phyloP scores from a whole-genome alignment of 64 coral and sea anemone genomes.

The Actinia tenebrosa region DNA sequence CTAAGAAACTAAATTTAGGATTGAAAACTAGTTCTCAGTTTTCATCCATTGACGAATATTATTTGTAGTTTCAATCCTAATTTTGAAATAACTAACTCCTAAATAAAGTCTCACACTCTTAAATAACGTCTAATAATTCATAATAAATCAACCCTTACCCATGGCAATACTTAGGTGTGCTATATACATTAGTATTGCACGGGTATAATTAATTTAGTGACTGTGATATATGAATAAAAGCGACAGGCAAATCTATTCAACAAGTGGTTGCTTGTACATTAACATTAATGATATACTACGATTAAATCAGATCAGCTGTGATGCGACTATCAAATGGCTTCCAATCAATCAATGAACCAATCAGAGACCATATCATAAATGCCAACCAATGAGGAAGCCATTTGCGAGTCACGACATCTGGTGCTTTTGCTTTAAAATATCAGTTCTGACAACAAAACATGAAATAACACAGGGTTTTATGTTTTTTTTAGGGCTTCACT shows the following conservation, averaged over 20 bases:
- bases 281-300: background rate
- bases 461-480: background rate
- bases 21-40: background rate
- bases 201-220: background rate
- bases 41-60: background rate
- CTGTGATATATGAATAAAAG: background rate
- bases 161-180: background rate
- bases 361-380: background rate
- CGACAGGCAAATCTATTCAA: slow-evolving; percentile 10
- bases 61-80: background rate
- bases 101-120: background rate
- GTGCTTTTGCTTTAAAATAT: background rate
- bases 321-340: background rate
- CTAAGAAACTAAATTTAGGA: background rate
- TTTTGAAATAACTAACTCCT: background rate
- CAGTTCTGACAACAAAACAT: background rate
- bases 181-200: slow-evolving; percentile 6
- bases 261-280: background rate
- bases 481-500: too few relatives aligned
- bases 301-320: background rate
- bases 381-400: background rate
- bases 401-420: too few relatives aligned
- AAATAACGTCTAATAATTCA: background rate
- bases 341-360: background rate
- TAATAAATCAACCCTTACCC: background rate